Evolutionary conservation across 2,113 vertebrate genomes (phyloP).

Genomic region (Hucho hucho): DNA sequence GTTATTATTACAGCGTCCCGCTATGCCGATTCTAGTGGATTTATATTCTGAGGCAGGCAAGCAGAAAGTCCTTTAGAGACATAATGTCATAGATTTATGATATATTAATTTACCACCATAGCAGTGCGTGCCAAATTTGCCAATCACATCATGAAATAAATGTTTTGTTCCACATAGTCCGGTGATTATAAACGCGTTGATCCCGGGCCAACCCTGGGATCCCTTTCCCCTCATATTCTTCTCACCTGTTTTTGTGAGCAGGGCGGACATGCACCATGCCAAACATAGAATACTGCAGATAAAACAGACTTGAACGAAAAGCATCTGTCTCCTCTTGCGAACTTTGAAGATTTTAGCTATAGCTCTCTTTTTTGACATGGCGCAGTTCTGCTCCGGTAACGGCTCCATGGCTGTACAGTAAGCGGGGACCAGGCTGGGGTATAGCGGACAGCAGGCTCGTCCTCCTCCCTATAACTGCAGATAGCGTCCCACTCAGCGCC

Average conservation of each 20-base stretch:
- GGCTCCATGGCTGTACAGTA: conserved; percentile 18
- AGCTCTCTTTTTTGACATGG: conserved; percentile 42
- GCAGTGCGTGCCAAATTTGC: too few relatives aligned
- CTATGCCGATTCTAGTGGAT: too few relatives aligned
- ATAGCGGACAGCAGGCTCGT: neutral
- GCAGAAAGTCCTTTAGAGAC: too few relatives aligned
- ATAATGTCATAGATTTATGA: too few relatives aligned
- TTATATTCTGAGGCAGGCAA: too few relatives aligned
- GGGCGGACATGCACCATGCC: conserved; percentile 75
- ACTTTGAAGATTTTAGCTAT: conserved; percentile 73
- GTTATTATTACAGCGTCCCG: too few relatives aligned
- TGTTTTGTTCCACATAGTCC: neutral
- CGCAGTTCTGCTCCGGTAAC: conserved; percentile 26
- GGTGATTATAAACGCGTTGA: neutral
- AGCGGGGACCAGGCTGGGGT: neutral
- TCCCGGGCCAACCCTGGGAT: neutral
- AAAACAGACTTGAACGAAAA: conserved; percentile 79
- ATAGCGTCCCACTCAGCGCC: neutral
- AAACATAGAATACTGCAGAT: conserved; percentile 78
- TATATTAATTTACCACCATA: too few relatives aligned
- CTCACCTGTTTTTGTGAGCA: conserved; percentile 78
- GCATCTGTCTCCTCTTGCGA: conserved; percentile 81
- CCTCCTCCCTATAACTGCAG: neutral
- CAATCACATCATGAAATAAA: too few relatives aligned
- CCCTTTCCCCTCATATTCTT: conserved; percentile 12